phyloP scores from a whole-genome alignment of 2,113 vertebrate species.

The Lutjanus erythropterus region DNA sequence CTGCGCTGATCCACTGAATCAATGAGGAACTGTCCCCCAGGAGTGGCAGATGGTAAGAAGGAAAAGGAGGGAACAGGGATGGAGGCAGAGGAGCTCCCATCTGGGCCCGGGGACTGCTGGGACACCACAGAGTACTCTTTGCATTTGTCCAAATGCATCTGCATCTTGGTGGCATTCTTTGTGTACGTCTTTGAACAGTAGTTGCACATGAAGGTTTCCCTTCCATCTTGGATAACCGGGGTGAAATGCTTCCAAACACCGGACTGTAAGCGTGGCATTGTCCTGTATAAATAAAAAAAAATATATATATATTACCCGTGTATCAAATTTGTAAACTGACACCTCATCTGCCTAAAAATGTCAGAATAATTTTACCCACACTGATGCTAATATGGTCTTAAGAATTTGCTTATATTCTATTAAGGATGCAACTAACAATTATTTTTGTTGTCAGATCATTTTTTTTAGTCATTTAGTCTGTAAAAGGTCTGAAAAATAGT shows the following conservation, averaged over 20 bases:
- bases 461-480: background rate
- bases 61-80: conserved; percentile 64
- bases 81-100: conserved; percentile 64
- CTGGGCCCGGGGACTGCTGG: conserved; percentile 52
- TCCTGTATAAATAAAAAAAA: conserved; percentile 44
- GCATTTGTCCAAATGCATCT: conserved; percentile 73
- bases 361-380: background rate
- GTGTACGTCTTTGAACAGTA: conserved; percentile 65
- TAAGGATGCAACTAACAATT: no score
- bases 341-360: background rate
- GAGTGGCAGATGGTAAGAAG: conserved; percentile 39
- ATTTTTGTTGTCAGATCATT: background rate
- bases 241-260: conserved; percentile 74
- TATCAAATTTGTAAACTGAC: background rate
- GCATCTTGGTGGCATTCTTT: conserved; percentile 71
- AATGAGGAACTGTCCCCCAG: conserved; percentile 60
- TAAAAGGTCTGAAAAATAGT: background rate
- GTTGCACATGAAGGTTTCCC: conserved; percentile 68
- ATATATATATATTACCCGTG: background rate
- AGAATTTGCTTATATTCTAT: background rate
- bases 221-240: conserved; percentile 55
- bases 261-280: conserved; percentile 66
- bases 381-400: background rate
- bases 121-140: conserved; percentile 51
- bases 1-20: conserved; percentile 70